These are phyloP conservation scores for Plebejus melissa DNA, from an alignment of 2,888 invertebrate genomes.

Conservation along the genomic window DNA sequence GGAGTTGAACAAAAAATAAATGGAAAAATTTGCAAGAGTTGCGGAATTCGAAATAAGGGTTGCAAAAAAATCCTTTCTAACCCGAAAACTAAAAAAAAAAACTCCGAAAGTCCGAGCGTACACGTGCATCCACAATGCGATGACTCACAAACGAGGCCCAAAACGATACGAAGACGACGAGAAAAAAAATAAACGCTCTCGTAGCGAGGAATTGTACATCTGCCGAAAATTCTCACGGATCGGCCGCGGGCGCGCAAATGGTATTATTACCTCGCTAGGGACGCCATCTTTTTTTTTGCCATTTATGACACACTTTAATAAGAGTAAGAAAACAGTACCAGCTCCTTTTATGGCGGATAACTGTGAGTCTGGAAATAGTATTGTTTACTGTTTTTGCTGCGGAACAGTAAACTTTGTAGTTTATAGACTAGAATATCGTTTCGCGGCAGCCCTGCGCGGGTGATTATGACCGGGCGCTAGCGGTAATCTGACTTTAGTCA, in stretches of 20 bases:
- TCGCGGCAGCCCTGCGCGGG: constrained; percentile 49
- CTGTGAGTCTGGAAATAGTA: constrained; percentile 17
- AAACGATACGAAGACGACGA: constrained; percentile 57
- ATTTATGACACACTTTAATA: constrained; percentile 18
- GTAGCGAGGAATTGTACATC: constrained; percentile 77
- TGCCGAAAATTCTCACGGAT: constrained; percentile 79
- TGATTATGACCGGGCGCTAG: constrained; percentile 70
- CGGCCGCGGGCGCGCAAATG: constrained; percentile 54
- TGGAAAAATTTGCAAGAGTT: constrained; percentile 77
- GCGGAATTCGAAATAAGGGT: constrained; percentile 76
- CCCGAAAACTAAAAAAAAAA: constrained; percentile 44
- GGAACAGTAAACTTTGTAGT: constrained; percentile 13
- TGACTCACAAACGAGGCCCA: constrained; percentile 65
- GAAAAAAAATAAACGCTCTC: constrained; percentile 72
- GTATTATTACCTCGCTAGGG: constrained; percentile 62
- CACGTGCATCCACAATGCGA: constrained; percentile 75
- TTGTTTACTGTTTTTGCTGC: constrained; percentile 14
- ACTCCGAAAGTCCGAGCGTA: constrained; percentile 68
- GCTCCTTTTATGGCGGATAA: constrained; percentile 12
- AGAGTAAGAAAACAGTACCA: constrained; percentile 4
- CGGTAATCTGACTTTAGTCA: constrained; percentile 67
- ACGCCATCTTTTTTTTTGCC: constrained; percentile 14
- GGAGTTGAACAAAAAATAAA: constrained; percentile 55
- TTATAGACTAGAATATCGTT: neutral
- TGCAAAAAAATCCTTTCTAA: constrained; percentile 77